These are phyloP conservation scores for Odontocerum albicorne DNA, from an alignment of 2,888 invertebrate species.

Conservation along the genomic window DNA sequence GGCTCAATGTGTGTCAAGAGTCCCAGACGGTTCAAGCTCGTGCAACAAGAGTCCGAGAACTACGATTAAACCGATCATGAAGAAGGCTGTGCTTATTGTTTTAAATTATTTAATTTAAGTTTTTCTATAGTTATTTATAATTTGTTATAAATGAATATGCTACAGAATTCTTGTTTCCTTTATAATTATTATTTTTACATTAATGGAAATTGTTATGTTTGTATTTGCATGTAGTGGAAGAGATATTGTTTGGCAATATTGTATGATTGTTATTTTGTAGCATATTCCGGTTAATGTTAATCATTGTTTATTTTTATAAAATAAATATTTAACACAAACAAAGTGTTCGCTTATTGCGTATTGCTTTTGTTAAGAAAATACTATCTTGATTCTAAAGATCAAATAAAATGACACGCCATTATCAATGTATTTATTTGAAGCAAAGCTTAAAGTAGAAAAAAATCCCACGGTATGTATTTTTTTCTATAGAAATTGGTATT, in stretches of 20 bases:
- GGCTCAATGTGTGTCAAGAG: conserved; percentile 83
- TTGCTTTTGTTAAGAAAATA: too few species aligned
- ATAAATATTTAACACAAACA: conserved; percentile 5
- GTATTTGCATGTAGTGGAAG: too few species aligned
- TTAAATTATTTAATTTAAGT: background rate
- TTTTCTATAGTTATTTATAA: conserved; percentile 9
- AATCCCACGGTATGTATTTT: too few species aligned
- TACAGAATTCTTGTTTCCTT: conserved; percentile 13
- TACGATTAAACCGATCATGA: conserved; percentile 66
- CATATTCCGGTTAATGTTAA: conserved; percentile 9
- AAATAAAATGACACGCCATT: too few species aligned
- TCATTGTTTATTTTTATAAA: conserved; percentile 15
- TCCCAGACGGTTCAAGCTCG: conserved; percentile 83
- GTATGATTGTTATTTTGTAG: conserved; percentile 12
- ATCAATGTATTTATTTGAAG: too few species aligned
- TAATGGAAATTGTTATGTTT: conserved; percentile 1
- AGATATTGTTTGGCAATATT: conserved; percentile 7
- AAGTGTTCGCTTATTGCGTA: background rate
- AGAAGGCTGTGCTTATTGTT: conserved; percentile 6
- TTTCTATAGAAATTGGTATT: too few species aligned
- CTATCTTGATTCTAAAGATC: too few species aligned
- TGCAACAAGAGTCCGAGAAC: conserved; percentile 88
- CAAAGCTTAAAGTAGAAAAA: too few species aligned
- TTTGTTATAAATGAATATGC: conserved; percentile 1
- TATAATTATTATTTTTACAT: too few species aligned